Base-by-base conservation (phyloP, 2,888 invertebrate species). In the Ephialtes manifestator region DNA sequence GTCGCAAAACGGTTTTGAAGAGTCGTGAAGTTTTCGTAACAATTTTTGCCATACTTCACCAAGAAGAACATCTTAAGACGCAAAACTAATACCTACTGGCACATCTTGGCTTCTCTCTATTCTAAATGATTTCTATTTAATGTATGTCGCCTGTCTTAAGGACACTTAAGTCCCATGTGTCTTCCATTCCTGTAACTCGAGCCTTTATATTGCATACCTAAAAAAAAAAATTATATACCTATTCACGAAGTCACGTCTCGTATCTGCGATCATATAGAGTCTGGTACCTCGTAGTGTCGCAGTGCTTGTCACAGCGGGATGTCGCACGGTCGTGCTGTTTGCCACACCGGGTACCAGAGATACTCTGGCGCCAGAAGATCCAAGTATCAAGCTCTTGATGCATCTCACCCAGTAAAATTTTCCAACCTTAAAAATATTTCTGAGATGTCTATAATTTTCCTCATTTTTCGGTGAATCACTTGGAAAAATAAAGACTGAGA, bases 191-290 rank as follows among this genome's bases (percentile, higher is more conserved):
- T 71, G 75, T 83, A 80, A 83, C 65, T 68, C 75, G 70, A 80
- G 77, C 46, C 46, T 65, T 71, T 70, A 68, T 39, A 39, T 70
- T 71, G 53, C 15, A 48, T 60, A 46, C 18, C 28, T 43, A 7
- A 76, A 60, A 46, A 79, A 78, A 81, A 84, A 80, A 39, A 72
- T 71, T 76, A 71, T 84, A 84, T 81, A 81, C 72, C 84, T 81
- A 71, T 67, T 77, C 70, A 84, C 83, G 80, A 80, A 63, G 75
- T 71, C 81, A 65, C 60, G 76, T 71, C 51, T 43, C 63, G 68
- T 76, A 58, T 51, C 68, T 53, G 35, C n/a, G 60, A 81, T 81
- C 70, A 39, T 51, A 51, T 24, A 20, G 63, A 65, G 63, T 53
- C 63, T 46, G 31, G 68, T 68, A 68, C 31, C 60, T 77, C 68